Conservation (phyloP, 2,888 invertebrate species). For the Pheosia tremula region DNA sequence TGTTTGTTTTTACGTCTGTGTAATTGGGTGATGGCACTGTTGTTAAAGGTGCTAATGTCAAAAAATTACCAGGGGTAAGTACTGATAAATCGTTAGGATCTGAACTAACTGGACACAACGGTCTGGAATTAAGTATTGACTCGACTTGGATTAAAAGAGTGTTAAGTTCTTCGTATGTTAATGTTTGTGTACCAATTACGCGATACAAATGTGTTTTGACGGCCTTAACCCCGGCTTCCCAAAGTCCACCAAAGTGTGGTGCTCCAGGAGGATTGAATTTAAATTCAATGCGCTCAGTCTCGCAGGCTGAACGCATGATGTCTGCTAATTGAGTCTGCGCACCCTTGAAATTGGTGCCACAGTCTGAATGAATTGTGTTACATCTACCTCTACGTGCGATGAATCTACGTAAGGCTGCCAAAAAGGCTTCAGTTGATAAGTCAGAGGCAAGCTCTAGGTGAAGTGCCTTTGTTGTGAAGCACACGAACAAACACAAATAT, state of each 20-base stretch:
- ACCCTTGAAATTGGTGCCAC: neutral
- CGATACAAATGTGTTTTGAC: constrained; percentile 1
- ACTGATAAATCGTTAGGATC: neutral
- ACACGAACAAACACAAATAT: constrained; percentile 6
- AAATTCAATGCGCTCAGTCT: neutral
- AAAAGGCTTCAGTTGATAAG: neutral
- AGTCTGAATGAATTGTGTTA: neutral
- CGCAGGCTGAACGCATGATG: neutral
- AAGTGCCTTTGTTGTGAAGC: neutral
- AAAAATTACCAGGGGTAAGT: neutral
- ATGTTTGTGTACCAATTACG: neutral
- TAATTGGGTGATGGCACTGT: neutral
- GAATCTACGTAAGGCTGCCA: neutral
- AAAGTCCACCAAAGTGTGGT: neutral
- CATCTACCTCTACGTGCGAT: neutral
- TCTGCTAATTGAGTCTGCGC: neutral
- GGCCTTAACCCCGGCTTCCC: neutral
- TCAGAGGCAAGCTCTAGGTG: neutral
- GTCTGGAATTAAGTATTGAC: neutral
- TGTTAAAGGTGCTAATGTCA: neutral
- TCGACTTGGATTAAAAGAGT: constrained; percentile 3
- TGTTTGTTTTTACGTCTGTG: neutral
- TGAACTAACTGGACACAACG: neutral
- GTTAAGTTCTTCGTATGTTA: constrained; percentile 21
- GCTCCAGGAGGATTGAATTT: neutral